Conservation (phyloP, 2,888 invertebrate species). For the Ichneumoninae sp. region DNA sequence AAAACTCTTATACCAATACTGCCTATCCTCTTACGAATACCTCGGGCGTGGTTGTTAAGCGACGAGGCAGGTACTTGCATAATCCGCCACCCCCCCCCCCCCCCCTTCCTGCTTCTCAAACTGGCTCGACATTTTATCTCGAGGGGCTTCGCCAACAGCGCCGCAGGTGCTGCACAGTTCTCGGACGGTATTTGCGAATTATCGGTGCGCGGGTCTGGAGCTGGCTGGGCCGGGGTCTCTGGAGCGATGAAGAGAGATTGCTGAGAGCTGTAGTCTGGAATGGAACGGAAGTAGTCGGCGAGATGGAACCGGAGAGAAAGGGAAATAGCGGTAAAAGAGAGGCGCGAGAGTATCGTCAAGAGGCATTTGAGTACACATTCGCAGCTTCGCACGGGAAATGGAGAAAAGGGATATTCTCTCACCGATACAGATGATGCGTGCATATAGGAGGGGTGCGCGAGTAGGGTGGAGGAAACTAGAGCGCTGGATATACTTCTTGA, state of each 20-base stretch:
- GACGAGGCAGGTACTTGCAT: conserved; percentile 39
- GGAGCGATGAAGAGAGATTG: conserved; percentile 26
- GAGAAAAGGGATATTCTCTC: conserved; percentile 28
- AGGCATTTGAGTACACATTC: conserved; percentile 24
- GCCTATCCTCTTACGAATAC: background rate
- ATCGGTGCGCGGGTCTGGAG: conserved; percentile 38
- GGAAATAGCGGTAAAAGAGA: conserved; percentile 13
- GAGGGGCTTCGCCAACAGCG: conserved; percentile 45
- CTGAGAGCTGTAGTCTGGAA: conserved; percentile 22
- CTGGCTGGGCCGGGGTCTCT: conserved; percentile 23
- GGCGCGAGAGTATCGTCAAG: conserved; percentile 27
- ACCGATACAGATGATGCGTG: conserved; percentile 1
- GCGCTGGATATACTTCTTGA: conserved; percentile 21
- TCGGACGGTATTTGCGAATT: conserved; percentile 58
- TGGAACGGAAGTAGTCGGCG: conserved; percentile 16
- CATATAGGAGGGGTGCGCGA: background rate
- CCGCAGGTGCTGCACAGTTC: conserved; percentile 16
- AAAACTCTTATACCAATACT: background rate
- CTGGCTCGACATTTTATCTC: conserved; percentile 58
- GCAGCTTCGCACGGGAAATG: background rate
- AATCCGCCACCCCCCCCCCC: conserved; percentile 33
- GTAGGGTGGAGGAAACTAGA: background rate
- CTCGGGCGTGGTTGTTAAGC: conserved; percentile 4
- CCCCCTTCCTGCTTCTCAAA: conserved; percentile 26
- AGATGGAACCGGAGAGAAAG: conserved; percentile 17